A percentile compares a stretch with the other conserved stretches of the same genome.
phyloP scores from a whole-genome alignment of 2,888 invertebrate species.

The Pyrochroa serraticornis region DNA sequence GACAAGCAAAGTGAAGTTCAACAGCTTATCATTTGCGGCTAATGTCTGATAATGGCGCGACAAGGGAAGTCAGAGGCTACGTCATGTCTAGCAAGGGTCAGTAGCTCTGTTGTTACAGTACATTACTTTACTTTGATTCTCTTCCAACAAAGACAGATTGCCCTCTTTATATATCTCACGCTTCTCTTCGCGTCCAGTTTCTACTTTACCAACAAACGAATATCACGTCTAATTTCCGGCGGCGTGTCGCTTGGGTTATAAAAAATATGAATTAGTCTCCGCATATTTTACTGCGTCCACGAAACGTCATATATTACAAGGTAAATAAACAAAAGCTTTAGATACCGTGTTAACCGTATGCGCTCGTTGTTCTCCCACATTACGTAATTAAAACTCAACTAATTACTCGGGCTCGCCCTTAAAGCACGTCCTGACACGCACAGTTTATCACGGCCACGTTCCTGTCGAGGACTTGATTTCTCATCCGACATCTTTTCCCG shows the following conservation, averaged over 20 bases:
- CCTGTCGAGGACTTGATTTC: slow-evolving; percentile 4
- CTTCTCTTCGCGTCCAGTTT: not conserved
- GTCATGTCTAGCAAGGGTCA: slow-evolving; percentile 28
- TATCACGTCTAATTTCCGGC: no score
- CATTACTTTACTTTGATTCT: slow-evolving; percentile 29
- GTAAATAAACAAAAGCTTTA: slow-evolving; percentile 1
- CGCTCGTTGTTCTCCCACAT: slow-evolving; percentile 10
- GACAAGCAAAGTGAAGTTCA: no score
- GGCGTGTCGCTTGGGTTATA: not conserved
- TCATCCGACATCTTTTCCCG: not conserved
- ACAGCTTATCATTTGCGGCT: slow-evolving; percentile 28
- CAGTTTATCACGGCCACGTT: slow-evolving; percentile 25
- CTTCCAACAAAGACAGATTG: slow-evolving; percentile 20
- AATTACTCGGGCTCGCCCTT: slow-evolving; percentile 21
- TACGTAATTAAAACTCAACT: slow-evolving; percentile 22
- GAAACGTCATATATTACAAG: not conserved
- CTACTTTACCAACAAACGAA: not conserved
- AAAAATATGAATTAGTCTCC: not conserved
- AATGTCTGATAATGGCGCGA: slow-evolving; percentile 30
- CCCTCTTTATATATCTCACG: slow-evolving; percentile 7
- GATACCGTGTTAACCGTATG: slow-evolving; percentile 16
- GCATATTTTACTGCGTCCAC: not conserved
- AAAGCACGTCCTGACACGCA: slow-evolving; percentile 24
- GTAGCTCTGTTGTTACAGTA: slow-evolving; percentile 25
- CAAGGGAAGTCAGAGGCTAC: slow-evolving; percentile 26